Evolutionary conservation across 2,888 invertebrate genomes (phyloP), one percentile per base, ranked within the genome.

Genomic region (Hedychridium roseum): DNA sequence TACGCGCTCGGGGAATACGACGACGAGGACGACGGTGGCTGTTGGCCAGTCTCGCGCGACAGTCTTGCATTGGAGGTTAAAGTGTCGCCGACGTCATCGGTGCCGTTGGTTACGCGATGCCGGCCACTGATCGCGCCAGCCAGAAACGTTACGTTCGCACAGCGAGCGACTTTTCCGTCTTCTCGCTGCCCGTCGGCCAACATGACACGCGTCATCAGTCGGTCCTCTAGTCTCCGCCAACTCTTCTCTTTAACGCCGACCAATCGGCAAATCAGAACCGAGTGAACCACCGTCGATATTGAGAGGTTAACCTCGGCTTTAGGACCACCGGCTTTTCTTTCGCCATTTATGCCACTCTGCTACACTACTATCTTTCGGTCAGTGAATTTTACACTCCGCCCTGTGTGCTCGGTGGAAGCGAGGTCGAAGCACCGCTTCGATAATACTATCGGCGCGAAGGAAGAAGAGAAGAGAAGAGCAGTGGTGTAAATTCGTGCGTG

Each of bases 1-100:
- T 62, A 62, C 59, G 62, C 53, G 62, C 30, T 40, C 37, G 57
- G 59, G 59, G 52, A 62, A 56, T 62, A 62, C 62, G 62, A 54
- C 57, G 59, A 62, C 54, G n/a, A n/a, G 59, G 52, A 62, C 56
- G 62, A 62, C 62, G 62, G 57, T 57, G 59, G 62, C 54, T 59
- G 58, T 57, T 59, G 62, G 59, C 44, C 23, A 23, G 5, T 23
- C 5, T 23, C 62, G 63, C n/a, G n/a, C 57, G 54, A 62, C 59
- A 49, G 54, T 59, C 59, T 57, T 52, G 54, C 46, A 44, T 62
- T 44, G 40, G 53, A 59, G 62, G 62, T 57, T 59, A 44, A 47
- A 57, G 57, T 54, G 51, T 57, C 51, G 62, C 36, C 51, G 53
- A 49, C 38, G 52, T 23, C 3, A 28, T 52, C 43, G 41, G 50